These are phyloP conservation scores for Bubo blakistoni DNA, from an alignment of 2,113 vertebrate genomes.

Conservation along the genomic window DNA sequence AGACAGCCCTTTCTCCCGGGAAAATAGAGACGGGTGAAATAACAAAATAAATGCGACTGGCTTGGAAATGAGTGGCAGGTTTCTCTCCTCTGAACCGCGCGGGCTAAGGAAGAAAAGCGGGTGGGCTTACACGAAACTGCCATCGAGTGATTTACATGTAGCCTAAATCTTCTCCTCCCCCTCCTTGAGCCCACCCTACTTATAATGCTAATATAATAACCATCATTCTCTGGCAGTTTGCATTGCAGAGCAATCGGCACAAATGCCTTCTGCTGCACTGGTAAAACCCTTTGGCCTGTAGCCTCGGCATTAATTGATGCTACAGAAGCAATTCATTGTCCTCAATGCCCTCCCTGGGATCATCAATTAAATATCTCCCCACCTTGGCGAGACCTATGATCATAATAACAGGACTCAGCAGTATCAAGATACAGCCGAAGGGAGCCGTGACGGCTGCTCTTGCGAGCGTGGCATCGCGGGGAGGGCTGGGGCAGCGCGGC, in stretches of 20 bases:
- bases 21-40: background rate
- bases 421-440: background rate
- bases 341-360: slow-evolving; percentile 44
- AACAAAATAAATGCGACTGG: background rate
- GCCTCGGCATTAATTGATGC: slow-evolving; percentile 40
- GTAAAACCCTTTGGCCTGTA: slow-evolving; percentile 36
- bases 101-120: background rate
- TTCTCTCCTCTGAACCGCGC: background rate
- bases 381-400: slow-evolving; percentile 48
- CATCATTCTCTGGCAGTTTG: slow-evolving; percentile 32
- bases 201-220: slow-evolving; percentile 53
- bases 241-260: background rate
- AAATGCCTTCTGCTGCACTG: slow-evolving; percentile 32
- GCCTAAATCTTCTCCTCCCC: background rate
- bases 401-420: slow-evolving; percentile 41
- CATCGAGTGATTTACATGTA: background rate
- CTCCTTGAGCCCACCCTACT: background rate
- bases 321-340: slow-evolving; percentile 40
- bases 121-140: background rate
- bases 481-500: background rate
- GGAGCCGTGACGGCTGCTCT: background rate
- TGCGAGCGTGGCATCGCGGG: rapidly evolving
- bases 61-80: background rate
- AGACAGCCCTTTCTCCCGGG: background rate
- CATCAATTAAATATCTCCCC: slow-evolving; percentile 54